Conservation (phyloP, 1,140 invertebrate genomes). For the Cydia fagiglandana region DNA sequence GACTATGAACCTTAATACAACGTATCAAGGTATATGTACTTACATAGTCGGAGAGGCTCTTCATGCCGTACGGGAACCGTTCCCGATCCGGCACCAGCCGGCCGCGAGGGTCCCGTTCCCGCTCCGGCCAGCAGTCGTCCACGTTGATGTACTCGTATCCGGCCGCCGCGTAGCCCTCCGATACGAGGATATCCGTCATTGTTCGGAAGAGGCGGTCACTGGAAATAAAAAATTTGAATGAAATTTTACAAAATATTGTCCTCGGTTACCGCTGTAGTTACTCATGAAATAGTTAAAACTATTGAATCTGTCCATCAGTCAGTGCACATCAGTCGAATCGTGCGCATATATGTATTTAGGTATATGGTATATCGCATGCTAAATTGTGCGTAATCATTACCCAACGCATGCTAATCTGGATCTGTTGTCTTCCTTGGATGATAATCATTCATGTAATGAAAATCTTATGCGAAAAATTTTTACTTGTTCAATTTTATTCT, state of each 20-base stretch:
- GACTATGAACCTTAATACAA: no score
- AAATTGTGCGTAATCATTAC: constrained; percentile 6
- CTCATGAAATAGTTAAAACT: no score
- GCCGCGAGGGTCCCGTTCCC: constrained; percentile 86
- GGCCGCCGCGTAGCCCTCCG: constrained; percentile 92
- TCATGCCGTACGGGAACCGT: constrained; percentile 96
- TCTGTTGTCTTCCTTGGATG: background rate
- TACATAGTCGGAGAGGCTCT: constrained; percentile 94
- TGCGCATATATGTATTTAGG: background rate
- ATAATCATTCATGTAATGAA: no score
- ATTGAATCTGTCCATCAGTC: no score
- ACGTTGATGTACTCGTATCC: constrained; percentile 97
- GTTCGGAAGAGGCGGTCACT: constrained; percentile 95
- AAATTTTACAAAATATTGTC: no score
- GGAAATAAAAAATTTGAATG: constrained; percentile 41
- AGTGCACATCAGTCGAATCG: constrained; percentile 15
- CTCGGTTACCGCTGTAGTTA: no score
- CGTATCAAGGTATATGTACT: no score
- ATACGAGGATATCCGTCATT: constrained; percentile 94
- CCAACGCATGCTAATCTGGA: constrained; percentile 22
- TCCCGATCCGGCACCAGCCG: constrained; percentile 91
- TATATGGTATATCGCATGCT: background rate
- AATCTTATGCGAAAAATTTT: no score
- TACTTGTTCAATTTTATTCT: no score
- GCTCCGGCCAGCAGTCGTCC: constrained; percentile 97